Conservation (phyloP, 1,140 invertebrate genomes). For the Agrilus planipennis region DNA sequence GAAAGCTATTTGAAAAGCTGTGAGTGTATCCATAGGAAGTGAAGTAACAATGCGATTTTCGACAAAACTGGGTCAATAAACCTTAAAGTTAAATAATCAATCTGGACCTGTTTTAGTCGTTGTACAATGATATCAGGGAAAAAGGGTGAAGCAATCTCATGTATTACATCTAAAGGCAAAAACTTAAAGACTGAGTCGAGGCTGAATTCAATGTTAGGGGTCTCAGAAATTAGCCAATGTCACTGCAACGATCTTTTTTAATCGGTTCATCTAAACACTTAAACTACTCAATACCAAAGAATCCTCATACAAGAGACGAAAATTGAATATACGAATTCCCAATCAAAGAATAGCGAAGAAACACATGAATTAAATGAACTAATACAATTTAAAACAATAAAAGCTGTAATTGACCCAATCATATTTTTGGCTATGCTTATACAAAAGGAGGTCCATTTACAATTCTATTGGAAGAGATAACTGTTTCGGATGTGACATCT, state of each 20-base stretch:
- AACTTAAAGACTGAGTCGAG: slow-evolving; percentile 9
- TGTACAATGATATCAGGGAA: slow-evolving; percentile 15
- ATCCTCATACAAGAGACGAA: slow-evolving; percentile 2
- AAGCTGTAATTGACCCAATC: too few species aligned
- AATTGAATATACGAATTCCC: slow-evolving; percentile 5
- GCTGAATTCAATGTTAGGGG: slow-evolving; percentile 5
- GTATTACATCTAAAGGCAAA: slow-evolving; percentile 15
- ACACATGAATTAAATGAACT: too few species aligned
- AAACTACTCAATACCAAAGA: slow-evolving; percentile 6
- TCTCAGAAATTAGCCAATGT: slow-evolving; percentile 7
- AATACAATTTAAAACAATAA: too few species aligned
- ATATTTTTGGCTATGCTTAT: too few species aligned
- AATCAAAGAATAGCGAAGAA: slow-evolving; percentile 2
- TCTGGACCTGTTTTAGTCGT: slow-evolving; percentile 12
- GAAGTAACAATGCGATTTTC: slow-evolving; percentile 4
- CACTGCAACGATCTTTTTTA: slow-evolving; percentile 5
- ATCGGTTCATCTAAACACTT: slow-evolving; percentile 1
- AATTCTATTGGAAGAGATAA: too few species aligned
- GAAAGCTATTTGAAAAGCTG: slow-evolving; percentile 9
- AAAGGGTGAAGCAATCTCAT: slow-evolving; percentile 17
- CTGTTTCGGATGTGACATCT: too few species aligned
- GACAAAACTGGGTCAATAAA: slow-evolving; percentile 9
- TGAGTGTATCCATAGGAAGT: background rate
- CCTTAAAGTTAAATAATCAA: slow-evolving; percentile 19
- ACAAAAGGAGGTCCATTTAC: too few species aligned